Conservation (phyloP, 2,888 invertebrate species). For the Chrysina gloriosa region DNA sequence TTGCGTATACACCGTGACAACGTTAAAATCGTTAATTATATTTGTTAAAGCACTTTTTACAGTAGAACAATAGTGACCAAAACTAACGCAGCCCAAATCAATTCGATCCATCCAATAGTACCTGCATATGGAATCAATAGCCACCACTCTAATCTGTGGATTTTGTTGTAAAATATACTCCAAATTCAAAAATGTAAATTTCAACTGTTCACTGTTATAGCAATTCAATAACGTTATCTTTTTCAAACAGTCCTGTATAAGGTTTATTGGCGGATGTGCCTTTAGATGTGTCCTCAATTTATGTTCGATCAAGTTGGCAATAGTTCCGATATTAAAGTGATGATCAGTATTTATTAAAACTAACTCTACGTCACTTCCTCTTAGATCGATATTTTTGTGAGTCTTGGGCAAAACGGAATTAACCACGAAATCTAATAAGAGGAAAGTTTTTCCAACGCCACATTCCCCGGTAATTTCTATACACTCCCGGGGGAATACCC, state of each 20-base stretch:
- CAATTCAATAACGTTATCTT: slow-evolving; percentile 62
- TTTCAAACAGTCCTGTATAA: slow-evolving; percentile 58
- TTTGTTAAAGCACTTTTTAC: slow-evolving; percentile 14
- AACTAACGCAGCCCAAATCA: slow-evolving; percentile 34
- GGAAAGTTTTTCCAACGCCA: slow-evolving; percentile 65
- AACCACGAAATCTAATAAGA: slow-evolving; percentile 66
- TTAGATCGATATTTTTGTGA: slow-evolving; percentile 54
- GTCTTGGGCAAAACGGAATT: slow-evolving; percentile 64
- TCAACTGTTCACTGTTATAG: slow-evolving; percentile 60
- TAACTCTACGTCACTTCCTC: slow-evolving; percentile 64
- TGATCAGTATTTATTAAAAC: slow-evolving; percentile 67
- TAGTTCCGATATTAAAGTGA: slow-evolving; percentile 63
- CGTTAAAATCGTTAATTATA: slow-evolving; percentile 30
- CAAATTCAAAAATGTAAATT: slow-evolving; percentile 59
- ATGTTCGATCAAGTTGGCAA: slow-evolving; percentile 59
- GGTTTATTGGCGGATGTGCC: slow-evolving; percentile 63
- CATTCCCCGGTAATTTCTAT: slow-evolving; percentile 66
- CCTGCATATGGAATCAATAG: slow-evolving; percentile 66
- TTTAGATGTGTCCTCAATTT: slow-evolving; percentile 51
- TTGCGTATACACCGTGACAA: slow-evolving; percentile 31
- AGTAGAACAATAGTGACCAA: slow-evolving; percentile 31
- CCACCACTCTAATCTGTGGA: slow-evolving; percentile 62
- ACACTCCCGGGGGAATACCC: slow-evolving; percentile 62
- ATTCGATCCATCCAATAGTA: slow-evolving; percentile 65
- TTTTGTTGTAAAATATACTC: slow-evolving; percentile 62